phyloP scores from a whole-genome alignment of 1,140 invertebrate genomes.

The Bombus balteatus region DNA sequence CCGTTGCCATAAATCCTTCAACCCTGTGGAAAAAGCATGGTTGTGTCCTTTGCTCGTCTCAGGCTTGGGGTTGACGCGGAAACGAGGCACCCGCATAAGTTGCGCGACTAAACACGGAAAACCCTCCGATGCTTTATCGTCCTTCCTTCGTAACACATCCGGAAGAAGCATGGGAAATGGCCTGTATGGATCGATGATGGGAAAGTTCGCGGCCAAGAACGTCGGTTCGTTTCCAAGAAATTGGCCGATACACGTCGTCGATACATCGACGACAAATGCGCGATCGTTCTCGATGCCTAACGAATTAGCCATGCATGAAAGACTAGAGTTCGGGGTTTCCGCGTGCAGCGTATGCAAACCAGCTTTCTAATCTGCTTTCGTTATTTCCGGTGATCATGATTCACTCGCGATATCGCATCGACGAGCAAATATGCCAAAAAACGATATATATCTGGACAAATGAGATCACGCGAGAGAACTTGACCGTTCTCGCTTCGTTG shows the following conservation, averaged over 20 bases:
- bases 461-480: constrained; percentile 46
- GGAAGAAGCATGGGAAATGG: neutral
- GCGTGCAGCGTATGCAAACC: constrained; percentile 38
- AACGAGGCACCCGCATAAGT: constrained; percentile 24
- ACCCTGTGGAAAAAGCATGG: constrained; percentile 42
- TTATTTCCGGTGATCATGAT: constrained; percentile 68
- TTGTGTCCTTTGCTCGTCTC: neutral
- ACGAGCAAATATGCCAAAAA: constrained; percentile 56
- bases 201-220: neutral
- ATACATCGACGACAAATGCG: constrained; percentile 43
- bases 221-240: neutral
- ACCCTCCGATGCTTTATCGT: neutral
- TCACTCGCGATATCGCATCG: constrained; percentile 57
- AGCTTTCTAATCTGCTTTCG: constrained; percentile 68
- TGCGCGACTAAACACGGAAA: neutral
- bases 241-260: neutral
- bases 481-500: constrained; percentile 36
- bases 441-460: constrained; percentile 55
- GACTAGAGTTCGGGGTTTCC: constrained; percentile 54
- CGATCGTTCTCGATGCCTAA: constrained; percentile 50
- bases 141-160: neutral
- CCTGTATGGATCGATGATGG: neutral
- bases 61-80: neutral
- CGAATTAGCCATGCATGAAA: constrained; percentile 61
- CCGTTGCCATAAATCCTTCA: constrained; percentile 60